Evolutionary conservation across 92 coral and sea anemone species (phyloP), one percentile per base, ranked within the genome.

Genomic region (Chrysogorgia sp.): DNA sequence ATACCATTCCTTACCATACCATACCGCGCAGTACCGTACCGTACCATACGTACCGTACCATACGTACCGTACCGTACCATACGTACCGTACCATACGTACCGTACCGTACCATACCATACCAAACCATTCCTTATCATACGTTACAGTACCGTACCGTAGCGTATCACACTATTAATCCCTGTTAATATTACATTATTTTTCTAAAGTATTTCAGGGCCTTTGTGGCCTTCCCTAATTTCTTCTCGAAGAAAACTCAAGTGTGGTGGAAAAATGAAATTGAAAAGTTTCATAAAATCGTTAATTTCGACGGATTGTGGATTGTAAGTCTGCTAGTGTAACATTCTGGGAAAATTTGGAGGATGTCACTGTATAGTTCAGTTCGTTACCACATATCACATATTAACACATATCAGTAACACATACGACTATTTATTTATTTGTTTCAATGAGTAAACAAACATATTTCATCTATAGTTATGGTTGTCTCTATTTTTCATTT

Each of bases 241-340:
- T 92, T 92, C 78, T 84, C 85, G 22, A 55, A 66, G 30, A 48
- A 83, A 31, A 88, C 89, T 66, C 63, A 77, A 22, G 41, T 67
- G 12, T 92, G 88, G 85, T 92, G 97, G 97, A 87, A 74, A 13
- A 63, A 40, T 15, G 89, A 87, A 28, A 83, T 90, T 23, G 61
- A 72, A 23, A 89, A 87, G 30, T 92, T 92, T 48, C 88, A 77
- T 82, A 81, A 80, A 40, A 67, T 57, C 24, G 66, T 92, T 24
- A 87, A 84, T 37, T 92, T 90, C 67, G 96, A 92, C 49, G 97
- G 92, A 45, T 71, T 92, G 25, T 92, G 97, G 97, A 92, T 92
- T 35, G 97, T 92, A 83, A 90, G 37, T 33, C 20, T 24, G 10
- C 45, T 26, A 19, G 17, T n/a, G 1, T 19, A 7, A 47, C 53